A percentile compares a stretch with the other conserved stretches of the same genome.
These are phyloP conservation scores for Dastarcus helophoroides DNA, from an alignment of 2,888 invertebrate genomes.

Conservation along the genomic window DNA sequence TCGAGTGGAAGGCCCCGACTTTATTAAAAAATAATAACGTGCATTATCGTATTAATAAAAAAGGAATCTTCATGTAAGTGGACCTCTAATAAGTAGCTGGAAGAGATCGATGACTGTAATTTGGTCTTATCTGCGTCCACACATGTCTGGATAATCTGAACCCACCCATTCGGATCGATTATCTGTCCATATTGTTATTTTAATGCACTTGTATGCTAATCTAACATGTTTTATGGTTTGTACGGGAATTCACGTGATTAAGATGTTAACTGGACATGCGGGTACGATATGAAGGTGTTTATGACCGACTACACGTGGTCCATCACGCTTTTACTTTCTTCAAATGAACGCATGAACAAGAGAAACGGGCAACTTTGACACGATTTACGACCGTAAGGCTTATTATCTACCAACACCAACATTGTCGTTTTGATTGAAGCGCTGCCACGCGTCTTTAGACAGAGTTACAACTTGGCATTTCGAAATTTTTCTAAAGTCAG, in stretches of 20 bases:
- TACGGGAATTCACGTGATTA: constrained; percentile 3
- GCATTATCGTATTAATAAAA: constrained; percentile 32
- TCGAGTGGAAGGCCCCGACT: too few relatives aligned
- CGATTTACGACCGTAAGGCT: too few relatives aligned
- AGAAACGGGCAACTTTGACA: too few relatives aligned
- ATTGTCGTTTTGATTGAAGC: too few relatives aligned
- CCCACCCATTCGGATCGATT: constrained; percentile 29
- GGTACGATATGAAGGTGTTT: neutral
- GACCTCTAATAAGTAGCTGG: constrained; percentile 35
- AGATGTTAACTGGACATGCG: constrained; percentile 8
- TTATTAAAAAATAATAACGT: constrained; percentile 30
- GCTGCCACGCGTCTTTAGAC: too few relatives aligned
- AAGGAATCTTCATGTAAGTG: constrained; percentile 28
- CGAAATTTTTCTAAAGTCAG: too few relatives aligned
- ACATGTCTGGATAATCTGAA: constrained; percentile 24
- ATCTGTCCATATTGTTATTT: constrained; percentile 28
- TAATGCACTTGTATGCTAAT: constrained; percentile 27
- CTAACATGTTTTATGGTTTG: constrained; percentile 16
- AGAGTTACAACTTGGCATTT: too few relatives aligned
- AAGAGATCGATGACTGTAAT: constrained; percentile 34
- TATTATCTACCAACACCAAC: too few relatives aligned
- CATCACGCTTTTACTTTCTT: too few relatives aligned
- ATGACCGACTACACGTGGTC: too few relatives aligned
- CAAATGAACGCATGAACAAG: too few relatives aligned
- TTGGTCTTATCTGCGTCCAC: constrained; percentile 29